Evolutionary conservation across 2,797 vertebrate genomes (phyloP).

Genomic region (Austrolebias charrua): DNA sequence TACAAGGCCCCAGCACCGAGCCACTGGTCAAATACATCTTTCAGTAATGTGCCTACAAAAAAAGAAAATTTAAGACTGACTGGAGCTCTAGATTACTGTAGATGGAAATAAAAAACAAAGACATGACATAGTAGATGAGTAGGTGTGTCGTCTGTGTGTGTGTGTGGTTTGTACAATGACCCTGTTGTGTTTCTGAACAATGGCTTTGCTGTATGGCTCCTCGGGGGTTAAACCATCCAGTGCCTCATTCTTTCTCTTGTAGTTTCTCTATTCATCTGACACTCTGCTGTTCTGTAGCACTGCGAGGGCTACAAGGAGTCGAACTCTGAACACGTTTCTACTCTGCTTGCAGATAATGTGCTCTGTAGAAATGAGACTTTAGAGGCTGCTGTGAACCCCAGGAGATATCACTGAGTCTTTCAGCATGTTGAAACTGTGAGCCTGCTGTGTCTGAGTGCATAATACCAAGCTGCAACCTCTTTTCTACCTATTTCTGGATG

Average conservation of each 20-base stretch:
- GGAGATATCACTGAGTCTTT: constrained; percentile 9
- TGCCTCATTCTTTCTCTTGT: constrained; percentile 23
- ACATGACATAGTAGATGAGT: constrained; percentile 24
- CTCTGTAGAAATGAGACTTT: constrained; percentile 19
- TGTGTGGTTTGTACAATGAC: constrained; percentile 22
- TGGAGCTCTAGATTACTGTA: neutral
- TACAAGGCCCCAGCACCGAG: too few species aligned
- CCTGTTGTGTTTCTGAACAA: constrained; percentile 41
- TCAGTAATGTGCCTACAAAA: neutral
- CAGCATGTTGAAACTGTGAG: neutral
- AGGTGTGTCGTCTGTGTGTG: constrained; percentile 24
- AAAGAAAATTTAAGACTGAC: too few species aligned
- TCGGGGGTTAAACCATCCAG: constrained; percentile 11
- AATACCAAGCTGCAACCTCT: neutral
- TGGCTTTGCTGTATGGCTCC: constrained; percentile 37
- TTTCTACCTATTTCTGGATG: neutral
- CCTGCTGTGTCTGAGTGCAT: constrained; percentile 3
- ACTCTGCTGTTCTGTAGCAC: constrained; percentile 15
- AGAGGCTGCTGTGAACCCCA: constrained; percentile 7
- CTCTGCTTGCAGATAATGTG: constrained; percentile 27
- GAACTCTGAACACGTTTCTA: constrained; percentile 19
- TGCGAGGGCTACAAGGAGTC: constrained; percentile 8
- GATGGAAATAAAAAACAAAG: constrained; percentile 10
- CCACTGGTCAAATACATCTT: neutral
- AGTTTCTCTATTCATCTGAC: constrained; percentile 25